Percentiles rank a stretch among this genome's conserved stretches.
Conservation (phyloP, 2,888 invertebrate genomes). For the Formica aserva region DNA sequence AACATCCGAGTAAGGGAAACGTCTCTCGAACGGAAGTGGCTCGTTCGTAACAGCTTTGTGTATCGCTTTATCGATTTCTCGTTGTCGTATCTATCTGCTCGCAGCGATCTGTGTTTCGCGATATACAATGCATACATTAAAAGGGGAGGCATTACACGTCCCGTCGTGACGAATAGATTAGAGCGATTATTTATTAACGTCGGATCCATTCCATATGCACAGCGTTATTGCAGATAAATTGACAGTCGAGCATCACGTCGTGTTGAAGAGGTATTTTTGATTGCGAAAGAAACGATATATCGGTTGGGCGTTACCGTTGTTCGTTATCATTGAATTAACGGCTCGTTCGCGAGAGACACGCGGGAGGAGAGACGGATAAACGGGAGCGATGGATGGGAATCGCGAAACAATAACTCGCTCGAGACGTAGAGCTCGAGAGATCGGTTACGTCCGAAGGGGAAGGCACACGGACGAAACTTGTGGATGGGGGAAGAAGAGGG, state of each 20-base stretch:
- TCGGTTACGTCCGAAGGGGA: constrained; percentile 54
- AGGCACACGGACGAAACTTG: constrained; percentile 15
- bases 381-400: constrained; percentile 54
- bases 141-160: not conserved
- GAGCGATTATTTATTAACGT: constrained; percentile 14
- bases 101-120: constrained; percentile 45
- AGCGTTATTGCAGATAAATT: not conserved
- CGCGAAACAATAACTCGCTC: constrained; percentile 75
- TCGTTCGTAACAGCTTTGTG: constrained; percentile 41
- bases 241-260: not conserved
- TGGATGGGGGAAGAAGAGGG: constrained; percentile 37
- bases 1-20: constrained; percentile 18
- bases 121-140: constrained; percentile 9
- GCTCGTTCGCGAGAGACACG: constrained; percentile 49
- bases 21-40: constrained; percentile 62
- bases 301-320: constrained; percentile 47
- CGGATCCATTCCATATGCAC: not conserved
- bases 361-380: constrained; percentile 7
- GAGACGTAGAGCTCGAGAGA: constrained; percentile 58
- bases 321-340: constrained; percentile 72
- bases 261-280: constrained; percentile 17
- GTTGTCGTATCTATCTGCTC: constrained; percentile 15
- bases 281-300: constrained; percentile 4
- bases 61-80: constrained; percentile 53
- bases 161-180: constrained; percentile 39